Evolutionary conservation across 2,888 invertebrate species (phyloP).

Genomic region (Mythimna albipuncta): DNA sequence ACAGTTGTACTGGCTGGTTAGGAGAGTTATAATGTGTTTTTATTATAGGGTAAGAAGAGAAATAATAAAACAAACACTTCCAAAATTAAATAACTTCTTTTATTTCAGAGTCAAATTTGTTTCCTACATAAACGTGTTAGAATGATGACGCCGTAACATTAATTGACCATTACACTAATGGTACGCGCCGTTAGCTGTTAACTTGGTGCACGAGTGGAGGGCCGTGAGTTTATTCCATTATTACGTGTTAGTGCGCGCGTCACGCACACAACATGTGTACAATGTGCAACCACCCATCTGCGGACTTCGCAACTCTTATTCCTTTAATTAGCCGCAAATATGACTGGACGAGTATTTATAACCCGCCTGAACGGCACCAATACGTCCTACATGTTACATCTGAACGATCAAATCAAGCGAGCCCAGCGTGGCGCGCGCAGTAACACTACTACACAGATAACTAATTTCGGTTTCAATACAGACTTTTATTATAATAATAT

Average conservation of each 20-base stretch:
- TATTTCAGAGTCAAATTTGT: conserved; percentile 91
- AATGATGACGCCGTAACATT: conserved; percentile 88
- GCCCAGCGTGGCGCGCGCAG: conserved; percentile 62
- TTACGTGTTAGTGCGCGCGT: conserved; percentile 68
- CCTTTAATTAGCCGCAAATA: conserved; percentile 74
- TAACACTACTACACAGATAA: conserved; percentile 71
- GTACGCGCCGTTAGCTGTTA: conserved; percentile 83
- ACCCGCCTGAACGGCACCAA: conserved; percentile 66
- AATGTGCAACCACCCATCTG: conserved; percentile 57
- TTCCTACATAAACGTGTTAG: conserved; percentile 90
- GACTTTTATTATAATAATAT: conserved; percentile 83
- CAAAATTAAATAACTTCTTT: conserved; percentile 91
- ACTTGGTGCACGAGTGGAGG: conserved; percentile 84
- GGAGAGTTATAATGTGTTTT: neutral
- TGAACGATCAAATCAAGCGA: conserved; percentile 32
- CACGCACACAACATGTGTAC: conserved; percentile 56
- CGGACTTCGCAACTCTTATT: conserved; percentile 62
- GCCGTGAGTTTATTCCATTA: conserved; percentile 72
- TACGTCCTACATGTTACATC: conserved; percentile 41
- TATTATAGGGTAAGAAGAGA: neutral
- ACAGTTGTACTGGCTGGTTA: neutral
- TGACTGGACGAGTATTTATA: conserved; percentile 79
- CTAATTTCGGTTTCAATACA: conserved; percentile 81
- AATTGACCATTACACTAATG: conserved; percentile 88
- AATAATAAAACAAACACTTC: conserved; percentile 85